These are phyloP conservation scores for Apantesis nais DNA, from an alignment of 2,888 invertebrate genomes.

Conservation along the genomic window DNA sequence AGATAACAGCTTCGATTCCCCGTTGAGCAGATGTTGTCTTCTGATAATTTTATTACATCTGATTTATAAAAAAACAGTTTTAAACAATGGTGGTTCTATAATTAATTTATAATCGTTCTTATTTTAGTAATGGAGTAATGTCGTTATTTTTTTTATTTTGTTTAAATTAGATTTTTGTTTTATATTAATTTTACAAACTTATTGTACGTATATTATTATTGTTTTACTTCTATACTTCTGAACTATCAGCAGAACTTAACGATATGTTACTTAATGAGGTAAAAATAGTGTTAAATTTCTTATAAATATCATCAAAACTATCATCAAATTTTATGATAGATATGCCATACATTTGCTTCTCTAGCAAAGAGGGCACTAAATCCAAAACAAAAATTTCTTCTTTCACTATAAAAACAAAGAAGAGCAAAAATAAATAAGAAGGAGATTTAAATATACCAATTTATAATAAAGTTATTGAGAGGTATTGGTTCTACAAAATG, in stretches of 20 bases:
- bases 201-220: background rate
- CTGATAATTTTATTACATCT: conserved; percentile 72
- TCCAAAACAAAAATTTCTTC: too few species aligned
- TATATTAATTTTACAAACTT: background rate
- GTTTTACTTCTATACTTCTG: background rate
- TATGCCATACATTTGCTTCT: too few species aligned
- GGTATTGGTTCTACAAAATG: too few species aligned
- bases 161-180: background rate
- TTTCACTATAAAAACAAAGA: too few species aligned
- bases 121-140: background rate
- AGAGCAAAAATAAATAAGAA: too few species aligned
- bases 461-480: too few species aligned
- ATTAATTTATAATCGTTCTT: background rate
- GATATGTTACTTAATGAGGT: background rate
- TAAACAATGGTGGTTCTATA: conserved; percentile 62
- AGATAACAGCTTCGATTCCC: conserved; percentile 79
- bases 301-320: background rate
- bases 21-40: conserved; percentile 64
- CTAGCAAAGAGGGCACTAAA: too few species aligned
- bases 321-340: too few species aligned
- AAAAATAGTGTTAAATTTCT: background rate
- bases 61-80: conserved; percentile 55
- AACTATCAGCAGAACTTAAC: background rate
- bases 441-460: background rate
- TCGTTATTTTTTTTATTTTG: background rate